phyloP scores from a whole-genome alignment of 2,888 invertebrate species.

The Nomada fucata region DNA sequence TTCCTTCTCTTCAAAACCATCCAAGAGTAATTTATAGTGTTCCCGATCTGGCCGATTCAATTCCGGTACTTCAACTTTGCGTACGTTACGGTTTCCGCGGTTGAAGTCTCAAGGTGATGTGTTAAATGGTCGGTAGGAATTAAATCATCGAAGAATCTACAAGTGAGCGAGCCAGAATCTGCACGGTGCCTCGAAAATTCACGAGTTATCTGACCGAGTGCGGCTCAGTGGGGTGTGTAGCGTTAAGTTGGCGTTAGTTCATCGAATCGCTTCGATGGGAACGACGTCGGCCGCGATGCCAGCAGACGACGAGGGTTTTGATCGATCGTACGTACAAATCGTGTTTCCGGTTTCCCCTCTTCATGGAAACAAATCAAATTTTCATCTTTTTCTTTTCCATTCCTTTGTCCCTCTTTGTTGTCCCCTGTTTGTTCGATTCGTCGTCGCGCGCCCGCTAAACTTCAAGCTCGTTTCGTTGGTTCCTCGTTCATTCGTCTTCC shows the following conservation, averaged over 20 bases:
- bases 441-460: background rate
- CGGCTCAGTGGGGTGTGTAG: slow-evolving; percentile 81
- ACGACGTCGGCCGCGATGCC: slow-evolving; percentile 65
- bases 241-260: slow-evolving; percentile 81
- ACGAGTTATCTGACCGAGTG: slow-evolving; percentile 81
- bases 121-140: slow-evolving; percentile 54
- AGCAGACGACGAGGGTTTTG: slow-evolving; percentile 69
- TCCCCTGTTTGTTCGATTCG: background rate
- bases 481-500: background rate
- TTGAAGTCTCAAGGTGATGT: slow-evolving; percentile 16
- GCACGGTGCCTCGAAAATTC: slow-evolving; percentile 77
- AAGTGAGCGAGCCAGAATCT: slow-evolving; percentile 74
- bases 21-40: too few species aligned
- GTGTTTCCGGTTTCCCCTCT: slow-evolving; percentile 69
- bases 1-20: too few species aligned
- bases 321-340: slow-evolving; percentile 79
- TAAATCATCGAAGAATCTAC: slow-evolving; percentile 71
- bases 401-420: background rate
- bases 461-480: background rate
- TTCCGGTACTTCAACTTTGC: too few species aligned
- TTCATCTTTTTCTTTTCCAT: background rate
- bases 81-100: background rate
- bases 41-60: too few species aligned
- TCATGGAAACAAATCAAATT: slow-evolving; percentile 56
- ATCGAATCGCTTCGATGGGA: slow-evolving; percentile 77